phyloP scores from a whole-genome alignment of 2,113 vertebrate genomes.

The Mus pahari region DNA sequence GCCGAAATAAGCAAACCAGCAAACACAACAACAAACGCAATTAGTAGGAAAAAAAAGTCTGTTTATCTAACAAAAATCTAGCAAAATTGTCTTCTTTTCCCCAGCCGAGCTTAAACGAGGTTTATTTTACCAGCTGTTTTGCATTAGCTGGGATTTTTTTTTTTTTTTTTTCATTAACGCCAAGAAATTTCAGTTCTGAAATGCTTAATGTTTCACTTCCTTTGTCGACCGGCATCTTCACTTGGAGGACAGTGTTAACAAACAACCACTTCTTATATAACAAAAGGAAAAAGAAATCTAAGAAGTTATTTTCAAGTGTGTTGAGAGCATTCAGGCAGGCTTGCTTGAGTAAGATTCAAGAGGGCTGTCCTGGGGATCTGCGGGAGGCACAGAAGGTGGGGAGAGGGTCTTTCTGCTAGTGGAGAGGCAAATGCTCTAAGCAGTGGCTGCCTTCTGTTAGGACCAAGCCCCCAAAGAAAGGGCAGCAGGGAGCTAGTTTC shows the following conservation, averaged over 20 bases:
- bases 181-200: conserved; percentile 42
- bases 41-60: conserved; percentile 42
- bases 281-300: not conserved
- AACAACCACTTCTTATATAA: not conserved
- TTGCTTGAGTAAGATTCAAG: not conserved
- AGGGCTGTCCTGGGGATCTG: not conserved
- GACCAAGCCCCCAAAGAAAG: not conserved
- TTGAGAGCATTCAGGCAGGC: not conserved
- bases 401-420: not conserved
- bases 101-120: not conserved
- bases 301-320: not conserved
- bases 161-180: not conserved
- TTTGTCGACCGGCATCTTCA: conserved; percentile 7
- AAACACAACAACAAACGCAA: conserved; percentile 24
- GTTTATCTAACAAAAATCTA: not conserved
- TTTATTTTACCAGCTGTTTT: conserved; percentile 63
- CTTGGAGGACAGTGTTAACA: not conserved
- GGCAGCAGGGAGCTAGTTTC: not conserved
- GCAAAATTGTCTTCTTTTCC: not conserved
- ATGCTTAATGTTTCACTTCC: not conserved
- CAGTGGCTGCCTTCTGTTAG: not conserved
- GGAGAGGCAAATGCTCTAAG: not conserved
- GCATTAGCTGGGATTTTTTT: conserved; percentile 17
- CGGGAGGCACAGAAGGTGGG: not conserved
- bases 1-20: conserved; percentile 1